Base-by-base conservation (phyloP, 92 coral and sea anemone species). In the Porites evermanni region DNA sequence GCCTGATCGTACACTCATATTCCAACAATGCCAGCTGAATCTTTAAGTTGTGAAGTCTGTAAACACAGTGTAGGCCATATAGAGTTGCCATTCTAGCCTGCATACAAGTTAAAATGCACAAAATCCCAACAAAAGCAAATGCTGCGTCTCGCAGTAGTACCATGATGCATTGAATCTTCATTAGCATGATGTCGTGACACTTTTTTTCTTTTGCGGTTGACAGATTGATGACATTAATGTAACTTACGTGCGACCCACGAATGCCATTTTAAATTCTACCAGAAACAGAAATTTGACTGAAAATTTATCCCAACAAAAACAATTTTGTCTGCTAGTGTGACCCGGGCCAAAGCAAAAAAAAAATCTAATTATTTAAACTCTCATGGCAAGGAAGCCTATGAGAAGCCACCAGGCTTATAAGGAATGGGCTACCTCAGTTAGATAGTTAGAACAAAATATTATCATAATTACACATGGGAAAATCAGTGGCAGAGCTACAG, bases 261-360 rank as follows among this genome's bases (percentile, higher is more conserved):
- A 77, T 58, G 68, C 53, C 67, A 77, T 29, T 59, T 24, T 29
- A 0, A 77, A 60, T 60, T 77, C 29, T 77, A 77, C 68, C 24
- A 29, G 81, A 29, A 77, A 77, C 70, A 3, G 58, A 77, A 19
- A 59, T 59, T 77, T 77, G 70, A 1, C 70, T 59, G 81, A 77
- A 77, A 77, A 20, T 77, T 59, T 64, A 24, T 77, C 69, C 20
- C 81, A 12, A 77, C 81, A 77, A 77, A 77, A 77, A 77, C 81
- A 77, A 60, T 58, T 77, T 77, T 61, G 69, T 24, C 69, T n/a
- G 52, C 69, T 77, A 77, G 81, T 77, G 81, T 70, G 17, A 77
- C 81, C 59, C 70, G 47, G 32, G 52, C 53, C 68, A n/a, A n/a
- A n/a, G n/a, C n/a, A n/a, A n/a, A n/a, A n/a, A n/a, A n/a, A n/a